phyloP scores from a whole-genome alignment of 2,113 vertebrate species.

The Notiomystis cincta region DNA sequence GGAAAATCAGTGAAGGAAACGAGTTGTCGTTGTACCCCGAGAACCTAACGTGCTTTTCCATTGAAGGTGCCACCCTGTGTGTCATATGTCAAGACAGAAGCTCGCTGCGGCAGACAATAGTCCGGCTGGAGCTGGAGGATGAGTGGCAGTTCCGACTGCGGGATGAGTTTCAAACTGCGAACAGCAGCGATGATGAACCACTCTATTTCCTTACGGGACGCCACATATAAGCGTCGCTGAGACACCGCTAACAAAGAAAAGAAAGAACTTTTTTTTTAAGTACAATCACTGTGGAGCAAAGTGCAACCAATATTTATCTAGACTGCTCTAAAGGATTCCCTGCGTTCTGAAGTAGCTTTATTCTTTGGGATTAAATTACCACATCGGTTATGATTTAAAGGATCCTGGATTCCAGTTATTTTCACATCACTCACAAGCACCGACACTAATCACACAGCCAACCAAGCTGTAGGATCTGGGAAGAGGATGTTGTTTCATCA shows the following conservation, averaged over 20 bases:
- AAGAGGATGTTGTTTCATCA: neutral
- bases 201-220: constrained; percentile 96
- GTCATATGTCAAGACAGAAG: constrained; percentile 97
- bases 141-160: constrained; percentile 98
- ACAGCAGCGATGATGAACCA: constrained; percentile 92
- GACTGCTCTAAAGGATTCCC: constrained; percentile 59
- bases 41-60: neutral
- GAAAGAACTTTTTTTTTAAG: constrained; percentile 31
- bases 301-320: constrained; percentile 72
- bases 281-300: constrained; percentile 82
- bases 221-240: constrained; percentile 77
- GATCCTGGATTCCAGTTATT: constrained; percentile 13
- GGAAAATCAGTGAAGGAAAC: neutral
- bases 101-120: constrained; percentile 93
- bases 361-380: neutral
- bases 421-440: neutral
- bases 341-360: neutral
- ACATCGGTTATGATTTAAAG: neutral
- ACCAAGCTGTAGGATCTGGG: neutral
- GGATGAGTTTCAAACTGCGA: constrained; percentile 97
- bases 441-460: neutral
- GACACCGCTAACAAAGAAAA: neutral
- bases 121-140: constrained; percentile 92
- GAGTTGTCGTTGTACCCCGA: fast-evolving
- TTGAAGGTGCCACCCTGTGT: constrained; percentile 93